Conservation (phyloP, 64 coral and sea anemone species). For the Montipora sp. region DNA sequence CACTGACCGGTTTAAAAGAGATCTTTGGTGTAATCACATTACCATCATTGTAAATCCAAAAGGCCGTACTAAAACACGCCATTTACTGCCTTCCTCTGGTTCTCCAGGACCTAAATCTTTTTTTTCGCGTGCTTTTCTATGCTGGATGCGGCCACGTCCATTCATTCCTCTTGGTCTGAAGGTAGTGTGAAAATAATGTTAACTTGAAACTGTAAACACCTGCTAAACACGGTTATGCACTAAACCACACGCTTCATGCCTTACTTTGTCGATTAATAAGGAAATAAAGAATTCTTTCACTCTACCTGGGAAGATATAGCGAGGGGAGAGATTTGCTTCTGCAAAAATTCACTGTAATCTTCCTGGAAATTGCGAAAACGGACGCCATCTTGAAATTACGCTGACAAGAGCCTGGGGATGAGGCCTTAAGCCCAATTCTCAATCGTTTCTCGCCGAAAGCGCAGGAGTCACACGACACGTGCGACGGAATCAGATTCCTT, state of each 20-base stretch:
- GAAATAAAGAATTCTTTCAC: not conserved
- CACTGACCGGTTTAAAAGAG: too few species aligned
- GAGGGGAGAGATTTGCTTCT: not conserved
- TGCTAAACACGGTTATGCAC: too few species aligned
- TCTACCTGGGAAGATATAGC: constrained; percentile 7
- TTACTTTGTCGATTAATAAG: not conserved
- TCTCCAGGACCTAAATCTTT: constrained; percentile 3
- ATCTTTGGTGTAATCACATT: not conserved
- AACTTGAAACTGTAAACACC: not conserved
- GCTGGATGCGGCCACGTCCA: not conserved
- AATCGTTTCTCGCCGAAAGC: not conserved
- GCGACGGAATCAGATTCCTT: too few species aligned
- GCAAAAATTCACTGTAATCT: not conserved
- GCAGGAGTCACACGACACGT: too few species aligned
- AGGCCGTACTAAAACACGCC: constrained; percentile 32
- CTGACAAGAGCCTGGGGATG: not conserved
- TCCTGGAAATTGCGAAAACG: not conserved
- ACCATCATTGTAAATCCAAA: constrained; percentile 56
- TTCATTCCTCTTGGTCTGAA: constrained; percentile 28
- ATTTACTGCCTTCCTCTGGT: constrained; percentile 35
- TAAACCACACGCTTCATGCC: not conserved
- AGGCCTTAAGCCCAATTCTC: not conserved
- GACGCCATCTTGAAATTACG: constrained; percentile 10
- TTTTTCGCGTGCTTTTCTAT: constrained; percentile 7
- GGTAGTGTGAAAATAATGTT: not conserved